Evolutionary conservation across 2,797 vertebrate genomes (phyloP), one percentile per base, ranked within the genome.

Genomic region (Pangasius djambal): DNA sequence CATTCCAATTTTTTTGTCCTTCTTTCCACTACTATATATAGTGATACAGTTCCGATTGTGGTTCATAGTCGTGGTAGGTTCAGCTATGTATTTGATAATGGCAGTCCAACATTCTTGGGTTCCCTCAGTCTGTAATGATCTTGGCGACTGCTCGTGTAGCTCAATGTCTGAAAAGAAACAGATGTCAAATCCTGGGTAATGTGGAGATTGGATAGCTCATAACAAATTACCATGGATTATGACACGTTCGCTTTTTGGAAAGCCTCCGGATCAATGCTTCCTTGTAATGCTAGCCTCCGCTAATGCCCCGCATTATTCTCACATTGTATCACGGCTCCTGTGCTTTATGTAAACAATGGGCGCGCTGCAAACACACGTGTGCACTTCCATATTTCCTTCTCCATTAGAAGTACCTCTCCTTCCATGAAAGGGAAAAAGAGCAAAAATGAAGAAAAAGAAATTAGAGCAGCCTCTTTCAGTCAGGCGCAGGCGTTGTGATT

Each of bases 111-210:
- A 25, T 82, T 86, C 63, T 86, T 79, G 55, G 55, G 59, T 86
- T 55, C 25, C 34, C 22, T 72, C 34, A 13, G 40, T n/a, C 67
- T 74, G 34, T 86, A 86, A 74, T 75, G 78, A 83, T 86, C 44
- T 70, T 75, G 67, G 57, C 20, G 16, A 52, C 67, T 63, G 52
- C 77, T 37, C 55, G 5, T 52, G 77, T 63, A 44, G 86, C 88
- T 87, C 31, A 8, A 3, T 34, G 72, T 84, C 75, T 94, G 91
- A 95, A 87, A 93, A 93, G 94, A 94, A 96, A 92, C 95, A 95
- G 93, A 95, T 96, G 95, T 94, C 83, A 93, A 93, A 94, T 92
- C 94, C 91, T 89, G 83, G 91, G 89, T 93, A 93, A 40, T 85
- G 91, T 77, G 84, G 89, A 93, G 90, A 93, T 92, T 88, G 89